phyloP scores from a whole-genome alignment of 2,888 invertebrate species.

The Neuroscelio doddi region DNA sequence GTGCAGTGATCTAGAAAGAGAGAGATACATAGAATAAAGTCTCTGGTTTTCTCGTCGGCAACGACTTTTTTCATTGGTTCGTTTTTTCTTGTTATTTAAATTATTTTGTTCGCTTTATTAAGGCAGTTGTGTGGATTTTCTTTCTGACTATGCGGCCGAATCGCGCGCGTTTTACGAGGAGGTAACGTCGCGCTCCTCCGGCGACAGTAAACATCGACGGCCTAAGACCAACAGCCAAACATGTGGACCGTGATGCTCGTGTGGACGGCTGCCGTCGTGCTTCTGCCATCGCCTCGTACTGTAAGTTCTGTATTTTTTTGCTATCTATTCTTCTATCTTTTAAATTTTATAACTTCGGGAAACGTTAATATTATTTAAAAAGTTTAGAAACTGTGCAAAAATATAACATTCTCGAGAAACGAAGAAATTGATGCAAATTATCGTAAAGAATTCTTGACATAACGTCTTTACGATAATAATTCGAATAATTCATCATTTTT shows the following conservation, averaged over 20 bases:
- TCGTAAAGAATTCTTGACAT: too few species aligned
- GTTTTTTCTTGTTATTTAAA: background rate
- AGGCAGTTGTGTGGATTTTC: conserved; percentile 3
- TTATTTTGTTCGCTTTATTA: too few species aligned
- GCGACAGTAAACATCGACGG: conserved; percentile 55
- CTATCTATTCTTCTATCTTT: background rate
- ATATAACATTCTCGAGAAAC: too few species aligned
- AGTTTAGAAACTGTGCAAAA: too few species aligned
- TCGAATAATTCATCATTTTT: too few species aligned
- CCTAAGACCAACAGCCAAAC: conserved; percentile 54
- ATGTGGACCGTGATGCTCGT: conserved; percentile 70
- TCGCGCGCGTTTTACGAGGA: conserved; percentile 36
- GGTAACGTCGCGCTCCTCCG: conserved; percentile 50
- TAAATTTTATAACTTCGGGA: too few species aligned
- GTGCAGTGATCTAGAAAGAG: too few species aligned
- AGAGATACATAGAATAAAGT: too few species aligned
- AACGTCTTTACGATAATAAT: too few species aligned
- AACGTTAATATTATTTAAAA: too few species aligned
- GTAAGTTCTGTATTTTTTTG: conserved; percentile 55
- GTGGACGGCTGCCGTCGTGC: conserved; percentile 66
- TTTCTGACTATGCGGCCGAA: conserved; percentile 37
- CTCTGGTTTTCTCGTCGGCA: too few species aligned
- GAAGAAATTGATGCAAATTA: too few species aligned
- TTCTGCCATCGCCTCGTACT: conserved; percentile 62
- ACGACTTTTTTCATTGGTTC: background rate